Conservation (phyloP, 2,113 vertebrate genomes). For the Ailuropoda melanoleuca region DNA sequence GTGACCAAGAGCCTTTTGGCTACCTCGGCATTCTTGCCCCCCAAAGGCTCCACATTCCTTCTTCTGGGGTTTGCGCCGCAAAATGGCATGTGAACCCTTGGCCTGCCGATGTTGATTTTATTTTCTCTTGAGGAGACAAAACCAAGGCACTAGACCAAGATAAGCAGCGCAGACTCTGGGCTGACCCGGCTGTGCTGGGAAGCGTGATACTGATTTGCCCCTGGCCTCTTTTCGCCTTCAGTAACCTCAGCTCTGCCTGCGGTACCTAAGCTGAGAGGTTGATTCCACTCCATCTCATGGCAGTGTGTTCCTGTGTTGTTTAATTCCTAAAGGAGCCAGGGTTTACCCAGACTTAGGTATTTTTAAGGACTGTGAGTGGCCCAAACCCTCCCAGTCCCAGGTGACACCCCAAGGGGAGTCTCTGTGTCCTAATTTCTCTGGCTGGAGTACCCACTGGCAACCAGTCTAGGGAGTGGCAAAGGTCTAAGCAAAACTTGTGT, state of each 20-base stretch:
- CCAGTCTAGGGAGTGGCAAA: neutral
- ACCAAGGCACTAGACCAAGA: conserved; percentile 44
- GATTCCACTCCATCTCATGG: neutral
- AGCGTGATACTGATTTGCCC: neutral
- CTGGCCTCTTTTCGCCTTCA: neutral
- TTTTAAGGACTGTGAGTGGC: neutral
- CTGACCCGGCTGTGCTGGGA: neutral
- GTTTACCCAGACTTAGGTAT: neutral
- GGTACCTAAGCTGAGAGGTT: neutral
- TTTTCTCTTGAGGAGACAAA: conserved; percentile 47
- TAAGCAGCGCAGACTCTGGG: conserved; percentile 24
- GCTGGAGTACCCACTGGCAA: neutral
- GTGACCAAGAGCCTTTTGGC: neutral
- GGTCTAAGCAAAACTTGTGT: neutral
- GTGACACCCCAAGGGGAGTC: neutral
- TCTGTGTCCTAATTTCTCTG: neutral
- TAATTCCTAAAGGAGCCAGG: neutral
- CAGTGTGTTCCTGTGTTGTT: neutral
- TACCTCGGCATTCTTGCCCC: neutral
- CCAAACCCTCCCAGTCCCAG: neutral
- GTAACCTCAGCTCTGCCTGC: neutral
- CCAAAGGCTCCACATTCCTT: neutral
- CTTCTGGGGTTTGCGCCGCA: neutral
- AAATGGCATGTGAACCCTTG: neutral
- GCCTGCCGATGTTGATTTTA: conserved; percentile 47